Conservation (phyloP, 2,113 vertebrate genomes). For the Edolisoma coerulescens region DNA sequence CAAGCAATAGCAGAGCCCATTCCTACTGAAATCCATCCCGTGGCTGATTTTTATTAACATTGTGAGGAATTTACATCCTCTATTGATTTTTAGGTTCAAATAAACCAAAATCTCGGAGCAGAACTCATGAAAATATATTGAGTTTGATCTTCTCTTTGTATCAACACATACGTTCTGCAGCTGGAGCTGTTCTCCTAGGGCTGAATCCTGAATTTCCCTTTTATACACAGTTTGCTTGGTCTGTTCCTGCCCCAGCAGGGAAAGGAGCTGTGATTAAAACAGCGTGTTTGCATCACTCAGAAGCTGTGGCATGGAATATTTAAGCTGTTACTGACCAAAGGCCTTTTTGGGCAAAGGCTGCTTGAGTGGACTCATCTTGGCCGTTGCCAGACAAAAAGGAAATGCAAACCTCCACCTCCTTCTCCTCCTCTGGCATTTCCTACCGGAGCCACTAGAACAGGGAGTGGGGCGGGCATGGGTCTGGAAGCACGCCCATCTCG, state of each 20-base stretch:
- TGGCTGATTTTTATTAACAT: not conserved
- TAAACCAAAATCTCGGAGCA: not conserved
- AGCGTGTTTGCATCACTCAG: not conserved
- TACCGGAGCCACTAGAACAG: not conserved
- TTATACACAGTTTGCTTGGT: not conserved
- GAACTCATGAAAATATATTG: not conserved
- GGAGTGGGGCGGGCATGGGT: not conserved
- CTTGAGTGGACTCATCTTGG: not conserved
- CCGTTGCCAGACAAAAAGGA: not conserved
- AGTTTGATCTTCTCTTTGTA: not conserved
- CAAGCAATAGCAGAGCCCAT: not conserved
- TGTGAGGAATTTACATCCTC: not conserved
- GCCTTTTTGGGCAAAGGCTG: not conserved
- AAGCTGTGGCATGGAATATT: not conserved
- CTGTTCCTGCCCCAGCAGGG: not conserved
- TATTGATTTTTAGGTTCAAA: conserved; percentile 6
- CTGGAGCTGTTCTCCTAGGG: not conserved
- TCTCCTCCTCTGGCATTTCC: not conserved
- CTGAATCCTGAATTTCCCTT: not conserved
- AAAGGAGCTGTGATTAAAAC: not conserved
- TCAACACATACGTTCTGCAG: not conserved
- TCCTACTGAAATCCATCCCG: not conserved
- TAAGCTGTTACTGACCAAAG: not conserved
- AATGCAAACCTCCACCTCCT: not conserved
- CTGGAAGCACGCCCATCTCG: not conserved